Percentiles rank a stretch among this genome's conserved stretches.
Conservation (phyloP, 2,797 vertebrate species). For the Sebastes diploproa region DNA sequence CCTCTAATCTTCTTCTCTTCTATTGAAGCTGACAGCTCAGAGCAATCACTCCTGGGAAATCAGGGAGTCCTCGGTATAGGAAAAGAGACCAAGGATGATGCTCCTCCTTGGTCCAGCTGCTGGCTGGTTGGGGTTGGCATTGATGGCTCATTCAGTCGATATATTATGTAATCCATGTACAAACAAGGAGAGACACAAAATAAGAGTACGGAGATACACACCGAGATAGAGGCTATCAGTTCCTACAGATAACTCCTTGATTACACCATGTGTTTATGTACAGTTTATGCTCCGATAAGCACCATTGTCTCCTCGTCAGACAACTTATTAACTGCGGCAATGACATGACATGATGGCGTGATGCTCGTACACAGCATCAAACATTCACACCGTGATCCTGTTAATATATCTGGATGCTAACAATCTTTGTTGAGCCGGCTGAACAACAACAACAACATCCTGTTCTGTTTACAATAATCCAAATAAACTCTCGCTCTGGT, state of each 20-base stretch:
- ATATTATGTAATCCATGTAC: neutral
- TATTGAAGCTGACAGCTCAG: constrained; percentile 1
- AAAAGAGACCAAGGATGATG: neutral
- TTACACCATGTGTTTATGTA: neutral
- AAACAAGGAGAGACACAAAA: neutral
- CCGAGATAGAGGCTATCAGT: neutral
- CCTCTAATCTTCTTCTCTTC: neutral
- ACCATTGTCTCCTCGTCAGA: neutral
- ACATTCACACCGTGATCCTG: neutral
- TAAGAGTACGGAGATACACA: neutral
- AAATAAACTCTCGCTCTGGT: neutral
- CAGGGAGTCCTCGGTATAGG: neutral
- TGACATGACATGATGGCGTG: neutral
- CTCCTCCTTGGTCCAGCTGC: neutral
- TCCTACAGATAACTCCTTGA: neutral
- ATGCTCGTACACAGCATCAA: neutral
- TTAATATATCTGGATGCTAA: neutral
- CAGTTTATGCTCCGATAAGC: neutral
- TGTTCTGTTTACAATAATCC: neutral
- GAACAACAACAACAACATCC: neutral
- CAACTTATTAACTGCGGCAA: neutral
- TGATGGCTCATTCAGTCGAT: neutral
- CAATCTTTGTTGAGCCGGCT: neutral
- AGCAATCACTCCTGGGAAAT: constrained; percentile 34
- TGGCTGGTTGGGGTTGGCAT: neutral